Conservation (phyloP, 2,888 invertebrate species). For the Sinotaia quadrata region DNA sequence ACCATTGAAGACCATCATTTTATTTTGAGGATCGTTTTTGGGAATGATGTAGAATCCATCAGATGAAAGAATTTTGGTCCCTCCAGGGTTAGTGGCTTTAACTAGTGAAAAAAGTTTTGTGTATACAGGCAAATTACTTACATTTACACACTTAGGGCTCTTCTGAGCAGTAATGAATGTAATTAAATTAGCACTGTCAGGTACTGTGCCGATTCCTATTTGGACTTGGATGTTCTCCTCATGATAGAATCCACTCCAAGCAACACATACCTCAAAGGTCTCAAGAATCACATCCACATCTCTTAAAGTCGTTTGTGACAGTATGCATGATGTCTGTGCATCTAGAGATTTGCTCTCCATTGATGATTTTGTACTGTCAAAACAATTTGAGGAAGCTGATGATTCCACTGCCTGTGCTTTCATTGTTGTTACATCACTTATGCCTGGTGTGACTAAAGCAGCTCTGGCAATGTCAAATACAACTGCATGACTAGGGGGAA, state of each 20-base stretch:
- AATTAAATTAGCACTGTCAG: conserved; percentile 2
- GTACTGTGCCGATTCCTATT: conserved; percentile 3
- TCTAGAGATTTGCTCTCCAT: too few relatives aligned
- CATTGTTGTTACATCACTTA: too few relatives aligned
- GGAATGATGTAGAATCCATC: conserved; percentile 15
- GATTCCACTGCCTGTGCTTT: too few relatives aligned
- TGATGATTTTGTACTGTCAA: too few relatives aligned
- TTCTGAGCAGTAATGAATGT: not conserved
- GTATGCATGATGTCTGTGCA: too few relatives aligned
- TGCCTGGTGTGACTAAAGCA: not conserved
- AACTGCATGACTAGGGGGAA: conserved; percentile 27
- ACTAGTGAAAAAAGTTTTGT: conserved; percentile 13
- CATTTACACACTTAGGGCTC: not conserved
- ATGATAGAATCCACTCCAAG: conserved; percentile 15
- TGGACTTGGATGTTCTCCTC: not conserved
- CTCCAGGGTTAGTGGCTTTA: conserved; percentile 13
- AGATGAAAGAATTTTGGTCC: conserved; percentile 8
- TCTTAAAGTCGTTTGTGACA: not conserved
- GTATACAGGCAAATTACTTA: conserved; percentile 12
- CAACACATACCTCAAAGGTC: not conserved
- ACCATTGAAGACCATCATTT: conserved; percentile 6
- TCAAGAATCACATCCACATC: conserved; percentile 14
- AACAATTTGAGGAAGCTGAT: too few relatives aligned
- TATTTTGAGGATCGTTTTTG: not conserved
- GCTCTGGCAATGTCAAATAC: conserved; percentile 27